Conservation (phyloP, 2,797 vertebrate genomes). For the Pseudomugil tenellus region DNA sequence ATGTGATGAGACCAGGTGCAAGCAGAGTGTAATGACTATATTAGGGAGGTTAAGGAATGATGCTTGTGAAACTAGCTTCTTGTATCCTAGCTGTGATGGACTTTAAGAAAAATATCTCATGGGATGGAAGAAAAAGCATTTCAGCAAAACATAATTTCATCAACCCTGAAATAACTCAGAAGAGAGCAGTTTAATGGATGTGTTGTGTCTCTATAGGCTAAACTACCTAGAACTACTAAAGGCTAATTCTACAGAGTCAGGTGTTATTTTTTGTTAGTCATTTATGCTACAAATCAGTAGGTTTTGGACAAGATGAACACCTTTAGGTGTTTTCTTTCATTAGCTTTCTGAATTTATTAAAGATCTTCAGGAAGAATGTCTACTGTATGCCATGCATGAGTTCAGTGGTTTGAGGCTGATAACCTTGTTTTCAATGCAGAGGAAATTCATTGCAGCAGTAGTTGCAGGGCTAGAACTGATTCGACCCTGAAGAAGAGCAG, state of each 20-base stretch:
- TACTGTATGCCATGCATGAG: not conserved
- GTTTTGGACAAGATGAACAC: not conserved
- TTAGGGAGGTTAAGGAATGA: not conserved
- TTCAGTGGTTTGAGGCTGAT: not conserved
- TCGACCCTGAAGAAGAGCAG: not conserved
- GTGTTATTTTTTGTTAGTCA: not conserved
- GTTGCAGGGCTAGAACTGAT: not conserved
- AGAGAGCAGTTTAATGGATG: conserved; percentile 9
- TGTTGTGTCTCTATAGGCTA: not conserved
- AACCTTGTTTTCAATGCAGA: not conserved
- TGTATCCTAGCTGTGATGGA: rapidly evolving
- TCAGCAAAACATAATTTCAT: conserved; percentile 12
- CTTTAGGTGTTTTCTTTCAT: not conserved
- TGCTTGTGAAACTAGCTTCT: not conserved
- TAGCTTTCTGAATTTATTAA: not conserved
- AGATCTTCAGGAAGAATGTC: not conserved
- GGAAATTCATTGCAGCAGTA: not conserved
- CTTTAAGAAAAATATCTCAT: not conserved
- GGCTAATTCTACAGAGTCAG: not conserved
- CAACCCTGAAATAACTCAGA: conserved; percentile 34
- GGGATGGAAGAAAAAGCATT: not conserved
- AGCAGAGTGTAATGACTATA: not conserved
- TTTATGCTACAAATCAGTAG: conserved; percentile 10
- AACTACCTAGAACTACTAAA: no score
- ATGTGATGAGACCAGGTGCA: conserved; percentile 51